These are phyloP conservation scores for Aphelinus atriplicis DNA, from an alignment of 1,140 invertebrate species.

Conservation along the genomic window DNA sequence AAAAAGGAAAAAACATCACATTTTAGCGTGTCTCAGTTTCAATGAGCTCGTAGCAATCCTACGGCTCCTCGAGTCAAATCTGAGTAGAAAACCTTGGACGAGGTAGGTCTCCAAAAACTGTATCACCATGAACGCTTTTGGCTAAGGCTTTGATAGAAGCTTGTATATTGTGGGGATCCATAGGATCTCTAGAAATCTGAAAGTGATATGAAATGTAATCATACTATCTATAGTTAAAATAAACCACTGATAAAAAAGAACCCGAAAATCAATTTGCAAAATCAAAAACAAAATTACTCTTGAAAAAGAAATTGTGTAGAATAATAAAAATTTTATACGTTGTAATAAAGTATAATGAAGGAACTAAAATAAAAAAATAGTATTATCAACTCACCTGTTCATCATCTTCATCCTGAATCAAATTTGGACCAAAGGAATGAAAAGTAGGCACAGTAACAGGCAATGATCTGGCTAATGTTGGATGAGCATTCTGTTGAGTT, in stretches of 20 bases:
- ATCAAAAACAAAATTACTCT: too few relatives aligned
- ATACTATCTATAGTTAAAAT: not conserved
- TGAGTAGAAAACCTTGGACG: slow-evolving; percentile 83
- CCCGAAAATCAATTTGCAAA: too few relatives aligned
- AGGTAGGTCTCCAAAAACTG: slow-evolving; percentile 85
- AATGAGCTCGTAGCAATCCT: slow-evolving; percentile 14
- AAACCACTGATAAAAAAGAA: too few relatives aligned
- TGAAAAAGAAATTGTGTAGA: too few relatives aligned
- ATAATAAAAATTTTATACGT: too few relatives aligned
- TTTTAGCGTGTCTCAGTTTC: slow-evolving; percentile 24
- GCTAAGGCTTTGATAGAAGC: slow-evolving; percentile 88
- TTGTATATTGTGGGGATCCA: slow-evolving; percentile 77
- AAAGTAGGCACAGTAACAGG: slow-evolving; percentile 69
- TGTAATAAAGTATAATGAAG: too few relatives aligned
- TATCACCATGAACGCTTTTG: slow-evolving; percentile 84
- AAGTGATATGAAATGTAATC: slow-evolving; percentile 6
- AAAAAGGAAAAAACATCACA: slow-evolving; percentile 37
- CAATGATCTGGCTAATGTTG: slow-evolving; percentile 67
- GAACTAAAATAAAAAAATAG: not conserved
- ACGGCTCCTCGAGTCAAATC: slow-evolving; percentile 69
- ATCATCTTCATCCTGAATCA: slow-evolving; percentile 59
- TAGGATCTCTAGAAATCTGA: slow-evolving; percentile 54
- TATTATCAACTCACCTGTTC: slow-evolving; percentile 54
- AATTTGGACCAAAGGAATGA: slow-evolving; percentile 50
- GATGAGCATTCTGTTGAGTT: slow-evolving; percentile 53